Conservation (phyloP, 2,888 invertebrate species). For the Hirtodrosophila duncani region DNA sequence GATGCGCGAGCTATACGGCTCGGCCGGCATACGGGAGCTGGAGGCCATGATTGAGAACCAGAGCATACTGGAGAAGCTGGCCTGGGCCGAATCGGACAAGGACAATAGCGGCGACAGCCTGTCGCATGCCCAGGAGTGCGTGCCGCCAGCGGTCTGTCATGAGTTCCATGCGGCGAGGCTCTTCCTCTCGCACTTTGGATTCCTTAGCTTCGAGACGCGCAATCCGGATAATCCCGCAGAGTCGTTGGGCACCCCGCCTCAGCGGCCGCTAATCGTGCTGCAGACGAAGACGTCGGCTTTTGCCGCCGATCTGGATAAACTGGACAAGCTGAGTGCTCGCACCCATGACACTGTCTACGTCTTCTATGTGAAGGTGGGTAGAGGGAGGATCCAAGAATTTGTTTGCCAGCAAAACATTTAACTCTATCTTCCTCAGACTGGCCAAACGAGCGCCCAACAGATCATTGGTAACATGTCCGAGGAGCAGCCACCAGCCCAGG, state of each 20-base stretch:
- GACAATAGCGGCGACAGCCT: conserved; percentile 77
- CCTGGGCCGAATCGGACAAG: conserved; percentile 79
- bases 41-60: conserved; percentile 87
- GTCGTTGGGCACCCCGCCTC: conserved; percentile 65
- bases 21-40: conserved; percentile 81
- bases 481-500: conserved; percentile 64
- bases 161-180: conserved; percentile 97
- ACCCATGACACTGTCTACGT: conserved; percentile 95
- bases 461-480: conserved; percentile 82
- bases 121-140: conserved; percentile 84
- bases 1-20: conserved; percentile 81
- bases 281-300: conserved; percentile 82
- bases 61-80: conserved; percentile 81
- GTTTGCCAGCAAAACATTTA: too few relatives aligned
- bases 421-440: too few relatives aligned
- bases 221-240: conserved; percentile 75
- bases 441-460: conserved; percentile 87
- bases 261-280: conserved; percentile 75
- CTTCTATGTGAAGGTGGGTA: conserved; percentile 88
- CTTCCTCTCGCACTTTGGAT: conserved; percentile 97
- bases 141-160: conserved; percentile 89
- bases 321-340: conserved; percentile 92
- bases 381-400: too few relatives aligned
- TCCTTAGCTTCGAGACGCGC: conserved; percentile 83
- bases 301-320: conserved; percentile 85